Percentiles rank a stretch among this genome's conserved stretches.
Conservation (phyloP, 2,113 vertebrate species). For the Charadrius vociferus region DNA sequence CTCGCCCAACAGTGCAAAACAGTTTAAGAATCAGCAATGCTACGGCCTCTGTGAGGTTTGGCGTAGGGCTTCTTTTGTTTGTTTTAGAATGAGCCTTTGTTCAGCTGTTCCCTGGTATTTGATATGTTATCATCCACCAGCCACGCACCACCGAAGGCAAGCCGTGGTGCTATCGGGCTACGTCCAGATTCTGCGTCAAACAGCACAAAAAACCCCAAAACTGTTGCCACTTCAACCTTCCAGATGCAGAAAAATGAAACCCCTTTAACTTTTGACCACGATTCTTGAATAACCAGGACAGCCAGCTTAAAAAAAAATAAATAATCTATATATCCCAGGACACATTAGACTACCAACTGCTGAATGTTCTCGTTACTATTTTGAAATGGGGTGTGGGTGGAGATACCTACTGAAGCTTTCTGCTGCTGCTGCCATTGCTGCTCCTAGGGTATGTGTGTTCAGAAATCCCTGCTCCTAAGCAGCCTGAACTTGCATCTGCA, state of each 20-base stretch:
- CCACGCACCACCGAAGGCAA: not conserved
- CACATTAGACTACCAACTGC: not conserved
- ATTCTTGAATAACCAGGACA: not conserved
- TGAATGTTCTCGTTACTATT: not conserved
- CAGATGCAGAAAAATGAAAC: not conserved
- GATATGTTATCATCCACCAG: not conserved
- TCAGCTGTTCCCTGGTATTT: not conserved
- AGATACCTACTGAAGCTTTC: slow-evolving; percentile 11
- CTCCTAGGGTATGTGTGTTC: not conserved
- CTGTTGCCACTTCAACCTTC: not conserved
- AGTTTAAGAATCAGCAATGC: not conserved
- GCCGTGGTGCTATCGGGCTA: accelerated
- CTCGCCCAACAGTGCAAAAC: not conserved
- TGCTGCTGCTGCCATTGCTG: not conserved
- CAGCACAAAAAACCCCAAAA: not conserved
- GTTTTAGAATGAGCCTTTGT: not conserved
- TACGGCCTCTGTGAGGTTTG: not conserved
- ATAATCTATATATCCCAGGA: not conserved
- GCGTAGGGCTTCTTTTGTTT: not conserved
- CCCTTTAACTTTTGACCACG: not conserved
- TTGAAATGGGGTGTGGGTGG: not conserved
- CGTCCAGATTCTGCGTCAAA: not conserved
- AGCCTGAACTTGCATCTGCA: not conserved
- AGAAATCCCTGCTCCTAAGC: not conserved
- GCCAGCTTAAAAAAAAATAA: not conserved